These are phyloP conservation scores for Himalopsyche tibetana DNA, from an alignment of 2,888 invertebrate genomes.

Conservation along the genomic window DNA sequence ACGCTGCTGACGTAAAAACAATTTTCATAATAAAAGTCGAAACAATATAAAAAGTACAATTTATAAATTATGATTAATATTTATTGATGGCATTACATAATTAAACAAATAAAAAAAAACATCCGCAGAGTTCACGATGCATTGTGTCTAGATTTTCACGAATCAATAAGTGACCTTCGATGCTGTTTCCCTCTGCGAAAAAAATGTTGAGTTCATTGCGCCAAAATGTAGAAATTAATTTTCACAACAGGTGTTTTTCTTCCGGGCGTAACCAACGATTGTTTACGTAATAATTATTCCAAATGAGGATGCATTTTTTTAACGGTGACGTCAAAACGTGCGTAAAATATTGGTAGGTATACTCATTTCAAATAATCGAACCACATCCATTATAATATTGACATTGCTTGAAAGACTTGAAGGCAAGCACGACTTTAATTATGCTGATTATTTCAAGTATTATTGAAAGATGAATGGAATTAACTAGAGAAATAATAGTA, in stretches of 20 bases:
- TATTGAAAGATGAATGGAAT: no score
- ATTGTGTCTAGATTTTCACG: not conserved
- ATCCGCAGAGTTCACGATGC: not conserved
- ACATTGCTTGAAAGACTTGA: no score
- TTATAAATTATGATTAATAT: not conserved
- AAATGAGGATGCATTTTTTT: constrained; percentile 6
- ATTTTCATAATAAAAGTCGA: not conserved
- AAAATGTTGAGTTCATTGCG: constrained; percentile 8
- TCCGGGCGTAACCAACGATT: not conserved
- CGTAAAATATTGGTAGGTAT: no score
- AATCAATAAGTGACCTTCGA: not conserved
- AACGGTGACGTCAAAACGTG: not conserved
- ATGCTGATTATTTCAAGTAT: no score
- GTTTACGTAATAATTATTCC: constrained; percentile 19
- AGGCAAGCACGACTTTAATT: no score
- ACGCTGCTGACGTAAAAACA: not conserved
- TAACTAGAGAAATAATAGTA: no score
- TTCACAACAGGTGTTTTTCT: not conserved
- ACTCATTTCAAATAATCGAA: no score
- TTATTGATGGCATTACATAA: not conserved
- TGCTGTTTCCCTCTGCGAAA: not conserved
- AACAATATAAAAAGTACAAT: not conserved
- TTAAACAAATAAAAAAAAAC: not conserved
- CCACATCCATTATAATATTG: no score
- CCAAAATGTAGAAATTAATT: constrained; percentile 9